Base-by-base conservation (phyloP, 2,888 invertebrate species). In the Papilio gigon region DNA sequence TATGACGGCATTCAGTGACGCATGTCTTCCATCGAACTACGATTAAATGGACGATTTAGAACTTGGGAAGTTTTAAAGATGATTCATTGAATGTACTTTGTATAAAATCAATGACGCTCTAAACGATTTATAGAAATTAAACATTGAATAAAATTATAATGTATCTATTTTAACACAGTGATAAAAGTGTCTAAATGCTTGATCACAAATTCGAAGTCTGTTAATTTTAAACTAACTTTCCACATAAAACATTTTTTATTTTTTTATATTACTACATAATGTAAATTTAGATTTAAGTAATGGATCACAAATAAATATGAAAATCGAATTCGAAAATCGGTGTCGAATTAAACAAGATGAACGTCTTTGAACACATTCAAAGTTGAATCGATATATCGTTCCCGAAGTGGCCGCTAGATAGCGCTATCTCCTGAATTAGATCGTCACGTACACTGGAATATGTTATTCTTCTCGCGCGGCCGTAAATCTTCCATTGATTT, bases 401-500 rank as follows among this genome's bases (percentile, higher is more conserved):
- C 47, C 44, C 65, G 63, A 67, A 71, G 70, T 70, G 71, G 64
- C 64, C 67, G 44, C 66, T 44, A 71, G 73, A 73, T 69, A 71
- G 58, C 71, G 66, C 71, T 75, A 72, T 74, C 70, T 64, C 65
- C 56, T 30, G 71, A 78, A 80, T 76, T 76, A 77, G 76, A 78
- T 75, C 76, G 78, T 81, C 81, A 79, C 78, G 79, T 80, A 77
- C 75, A 72, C 71, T 77, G 73, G 74, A 75, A 79, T 81, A 77
- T 78, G 77, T 77, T 76, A 78, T 79, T 77, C 75, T 76, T 76
- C 75, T 72, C 72, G 75, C 75, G 72, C 74, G 74, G 72, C 72
- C 78, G 78, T 88, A 87, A 87, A 88, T 87, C 87, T 84, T 81
- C 77, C 74, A 77, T 80, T 86, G 86, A 87, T 88, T 87, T 87